Evolutionary conservation across 2,113 vertebrate species (phyloP).

Genomic region (Nothoprocta pentlandii): DNA sequence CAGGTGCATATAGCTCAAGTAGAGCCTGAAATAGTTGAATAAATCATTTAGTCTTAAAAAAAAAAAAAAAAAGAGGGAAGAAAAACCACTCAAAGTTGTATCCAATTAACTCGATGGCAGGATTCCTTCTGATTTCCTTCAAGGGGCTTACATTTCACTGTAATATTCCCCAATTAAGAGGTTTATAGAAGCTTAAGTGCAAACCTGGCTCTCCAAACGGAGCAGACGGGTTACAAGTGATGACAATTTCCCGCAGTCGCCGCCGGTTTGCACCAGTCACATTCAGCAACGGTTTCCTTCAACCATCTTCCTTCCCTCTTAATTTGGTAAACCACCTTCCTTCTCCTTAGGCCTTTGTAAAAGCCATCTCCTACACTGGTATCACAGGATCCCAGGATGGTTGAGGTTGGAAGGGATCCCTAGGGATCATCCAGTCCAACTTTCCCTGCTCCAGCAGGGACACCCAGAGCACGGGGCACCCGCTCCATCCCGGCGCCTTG

Average conservation of each 20-base stretch:
- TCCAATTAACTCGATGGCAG: slow-evolving; percentile 68
- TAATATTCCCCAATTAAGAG: slow-evolving; percentile 20
- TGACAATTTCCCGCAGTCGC: neutral
- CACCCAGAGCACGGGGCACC: too few species aligned
- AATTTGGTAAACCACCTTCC: neutral
- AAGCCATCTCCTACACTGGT: neutral
- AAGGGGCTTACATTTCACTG: slow-evolving; percentile 50
- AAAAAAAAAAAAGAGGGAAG: neutral
- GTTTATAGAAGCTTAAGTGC: slow-evolving; percentile 56
- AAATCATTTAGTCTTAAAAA: slow-evolving; percentile 61
- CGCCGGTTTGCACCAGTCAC: neutral
- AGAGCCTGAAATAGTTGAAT: slow-evolving; percentile 68
- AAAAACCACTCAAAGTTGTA: slow-evolving; percentile 62
- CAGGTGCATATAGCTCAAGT: slow-evolving; percentile 73
- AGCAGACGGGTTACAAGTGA: slow-evolving; percentile 7
- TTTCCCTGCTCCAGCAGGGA: too few species aligned
- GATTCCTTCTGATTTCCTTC: slow-evolving; percentile 59
- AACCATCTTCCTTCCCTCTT: neutral
- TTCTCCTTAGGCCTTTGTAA: neutral
- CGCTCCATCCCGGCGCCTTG: too few species aligned
- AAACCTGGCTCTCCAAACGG: slow-evolving; percentile 40
- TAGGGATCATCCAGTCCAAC: too few species aligned
- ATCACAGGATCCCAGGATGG: too few species aligned
- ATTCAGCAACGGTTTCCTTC: neutral
- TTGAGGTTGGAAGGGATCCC: too few species aligned